Base-by-base conservation (phyloP, 2,797 vertebrate genomes). In the Okamejei kenojei region DNA sequence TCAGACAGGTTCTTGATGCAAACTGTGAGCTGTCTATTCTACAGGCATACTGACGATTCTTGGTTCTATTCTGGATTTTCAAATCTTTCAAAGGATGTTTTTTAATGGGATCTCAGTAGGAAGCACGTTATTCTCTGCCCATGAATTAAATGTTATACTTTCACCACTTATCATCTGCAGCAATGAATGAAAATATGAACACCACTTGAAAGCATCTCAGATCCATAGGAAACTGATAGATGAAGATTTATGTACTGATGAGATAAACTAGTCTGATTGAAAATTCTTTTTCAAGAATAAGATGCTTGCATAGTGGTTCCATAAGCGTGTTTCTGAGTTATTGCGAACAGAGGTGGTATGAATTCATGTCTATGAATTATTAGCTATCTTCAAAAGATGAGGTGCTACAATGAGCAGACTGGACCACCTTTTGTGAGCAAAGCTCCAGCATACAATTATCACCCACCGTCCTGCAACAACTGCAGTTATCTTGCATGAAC, bases 1-100 rank as follows among this genome's bases (percentile, higher is more conserved):
- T 86, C 61, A 84, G 54, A 84, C 54, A 63, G 61, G 58, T 86
- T 86, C 54, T n/a, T 84, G 81, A 26, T 88, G 84, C 63, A 88
- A 19, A 88, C 61, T 68, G 65, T 68, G n/a, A 88, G 84, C n/a
- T 88, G 61, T 88, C 63, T 88, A 88, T 35, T 35, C 68, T 68
- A 68, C 68, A 19, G 3, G 21, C 17, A 63, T 35, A 63, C 63
- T 68, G 61, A 61, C 17, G 7, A 35, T 88, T 88, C 63, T 32
- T 68, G 35, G 17, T 35, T 88, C 63, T 88, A 68, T 9, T 88
- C n/a, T 68, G 65, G 17, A 68, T 32, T 88, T 35, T 54, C 61
- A 88, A n/a, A 35, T 68, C 8, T 68, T 65, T 7, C 19, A 32
- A 68, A 68, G 21, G 8, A 15, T 68, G 65, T 68, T 19, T 32